Evolutionary conservation across 2,888 invertebrate genomes (phyloP), one percentile per base, ranked within the genome.

Genomic region (Agrochola litura): DNA sequence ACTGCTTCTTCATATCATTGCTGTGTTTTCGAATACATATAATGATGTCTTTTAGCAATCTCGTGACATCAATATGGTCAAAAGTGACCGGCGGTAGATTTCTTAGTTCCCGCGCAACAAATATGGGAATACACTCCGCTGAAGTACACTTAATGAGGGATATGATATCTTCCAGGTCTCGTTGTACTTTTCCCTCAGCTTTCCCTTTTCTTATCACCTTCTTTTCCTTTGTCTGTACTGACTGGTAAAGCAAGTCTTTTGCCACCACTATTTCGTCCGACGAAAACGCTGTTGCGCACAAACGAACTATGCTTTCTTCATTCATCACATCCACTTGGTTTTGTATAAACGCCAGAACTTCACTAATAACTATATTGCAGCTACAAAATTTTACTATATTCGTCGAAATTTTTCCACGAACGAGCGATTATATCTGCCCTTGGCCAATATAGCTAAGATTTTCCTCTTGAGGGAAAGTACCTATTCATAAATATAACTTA

Each of bases 401-500:
- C 37, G 37, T 37, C 5, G 37, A 37, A 2, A 37, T 37, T 37
- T 37, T 37, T 2, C 37, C 37, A 3, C 37, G 37, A 37, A 37
- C 37, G 37, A 2, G 37, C 37, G 30, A 43, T 43, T 25, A 65
- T 30, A 49, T 10, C 10, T 52, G 22, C 3, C n/a, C 25, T 16
- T 54, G 19, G 43, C 6, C 8, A 41, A 58, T 52, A 30, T 19
- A 66, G 5, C 9, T 37, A 41, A 65, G 25, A 22, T 79, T 61
- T 65, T 46, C 46, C 22, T 37, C 12, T 5, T 22, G 22, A 25
- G 8, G 16, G 43, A n/a, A 46, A n/a, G n/a, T 43, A 60, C 14
- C 4, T 37, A 41, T 49, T n/a, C 46, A 12, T 69, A 68, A 79
- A 66, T 65, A 69, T 75, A 75, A 69, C 16, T 63, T 43, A 74